Conservation (phyloP, 2,888 invertebrate genomes). For the Xylocampa areola region DNA sequence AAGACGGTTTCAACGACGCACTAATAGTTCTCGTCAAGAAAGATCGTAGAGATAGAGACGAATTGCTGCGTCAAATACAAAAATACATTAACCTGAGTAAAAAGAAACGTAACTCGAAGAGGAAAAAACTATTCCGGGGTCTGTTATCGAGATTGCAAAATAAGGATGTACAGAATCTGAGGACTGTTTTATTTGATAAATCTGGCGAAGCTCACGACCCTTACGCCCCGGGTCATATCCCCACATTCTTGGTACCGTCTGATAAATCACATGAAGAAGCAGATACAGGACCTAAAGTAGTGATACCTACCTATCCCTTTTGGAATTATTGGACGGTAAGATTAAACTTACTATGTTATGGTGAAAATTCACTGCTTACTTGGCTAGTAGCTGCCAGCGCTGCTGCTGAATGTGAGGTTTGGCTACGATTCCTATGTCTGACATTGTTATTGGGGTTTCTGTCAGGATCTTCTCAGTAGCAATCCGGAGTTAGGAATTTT, state of each 20-base stretch:
- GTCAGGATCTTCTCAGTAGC: too few relatives aligned
- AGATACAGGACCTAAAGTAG: neutral
- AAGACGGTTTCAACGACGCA: neutral
- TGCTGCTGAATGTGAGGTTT: too few relatives aligned
- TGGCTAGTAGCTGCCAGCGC: too few relatives aligned
- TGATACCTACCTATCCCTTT: slow-evolving; percentile 49
- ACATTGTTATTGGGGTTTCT: too few relatives aligned
- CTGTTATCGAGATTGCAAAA: neutral
- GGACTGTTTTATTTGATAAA: neutral
- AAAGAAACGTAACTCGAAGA: neutral
- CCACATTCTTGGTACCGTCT: accelerated
- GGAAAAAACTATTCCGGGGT: slow-evolving; percentile 1
- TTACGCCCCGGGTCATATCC: slow-evolving; percentile 10
- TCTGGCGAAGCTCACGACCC: slow-evolving; percentile 19
- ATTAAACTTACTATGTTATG: neutral
- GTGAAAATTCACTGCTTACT: too few relatives aligned
- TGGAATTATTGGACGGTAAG: slow-evolving; percentile 76
- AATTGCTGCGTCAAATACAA: slow-evolving; percentile 14
- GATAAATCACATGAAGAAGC: too few relatives aligned
- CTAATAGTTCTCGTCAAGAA: slow-evolving; percentile 23
- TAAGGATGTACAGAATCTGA: neutral
- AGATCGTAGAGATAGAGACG: neutral
- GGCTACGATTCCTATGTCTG: too few relatives aligned
- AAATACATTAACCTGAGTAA: neutral
- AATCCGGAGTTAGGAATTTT: too few relatives aligned